These are phyloP conservation scores for Thelaira solivaga DNA, from an alignment of 2,888 invertebrate genomes.

Conservation along the genomic window DNA sequence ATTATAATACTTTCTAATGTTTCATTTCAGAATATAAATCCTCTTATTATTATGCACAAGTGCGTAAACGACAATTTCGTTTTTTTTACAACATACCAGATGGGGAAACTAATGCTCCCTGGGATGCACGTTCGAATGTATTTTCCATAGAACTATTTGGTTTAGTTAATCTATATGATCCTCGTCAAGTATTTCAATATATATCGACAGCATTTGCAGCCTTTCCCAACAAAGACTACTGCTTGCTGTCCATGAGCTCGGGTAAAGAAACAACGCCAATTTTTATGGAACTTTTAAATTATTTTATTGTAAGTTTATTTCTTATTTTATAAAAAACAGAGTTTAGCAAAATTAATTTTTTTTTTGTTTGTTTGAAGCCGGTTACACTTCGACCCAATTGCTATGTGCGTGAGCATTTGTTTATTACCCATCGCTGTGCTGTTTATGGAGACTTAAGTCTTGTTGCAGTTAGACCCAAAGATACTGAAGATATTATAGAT, in stretches of 20 bases:
- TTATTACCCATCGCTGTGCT: slow-evolving; percentile 70
- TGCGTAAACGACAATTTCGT: slow-evolving; percentile 24
- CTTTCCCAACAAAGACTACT: slow-evolving; percentile 81
- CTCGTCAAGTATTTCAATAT: slow-evolving; percentile 79
- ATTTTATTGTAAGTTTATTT: slow-evolving; percentile 68
- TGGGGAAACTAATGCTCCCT: not conserved
- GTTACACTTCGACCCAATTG: slow-evolving; percentile 67
- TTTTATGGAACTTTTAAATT: slow-evolving; percentile 63
- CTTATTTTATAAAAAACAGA: not conserved
- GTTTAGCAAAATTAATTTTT: not conserved
- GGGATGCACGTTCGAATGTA: slow-evolving; percentile 63
- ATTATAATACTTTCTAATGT: not conserved
- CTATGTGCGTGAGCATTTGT: slow-evolving; percentile 66
- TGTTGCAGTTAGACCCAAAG: slow-evolving; percentile 52
- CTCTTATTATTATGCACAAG: slow-evolving; percentile 62
- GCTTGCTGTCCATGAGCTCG: slow-evolving; percentile 67
- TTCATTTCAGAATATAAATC: slow-evolving; percentile 60
- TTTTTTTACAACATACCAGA: slow-evolving; percentile 63
- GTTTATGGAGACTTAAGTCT: slow-evolving; percentile 68
- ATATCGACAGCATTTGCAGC: slow-evolving; percentile 83
- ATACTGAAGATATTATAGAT: slow-evolving; percentile 61
- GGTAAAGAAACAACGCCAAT: slow-evolving; percentile 35
- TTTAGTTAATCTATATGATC: slow-evolving; percentile 75
- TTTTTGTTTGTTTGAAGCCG: slow-evolving; percentile 62
- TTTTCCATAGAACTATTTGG: slow-evolving; percentile 70